Evolutionary conservation across 2,113 vertebrate genomes (phyloP), one percentile per base, ranked within the genome.

Genomic region (Macrotus californicus): DNA sequence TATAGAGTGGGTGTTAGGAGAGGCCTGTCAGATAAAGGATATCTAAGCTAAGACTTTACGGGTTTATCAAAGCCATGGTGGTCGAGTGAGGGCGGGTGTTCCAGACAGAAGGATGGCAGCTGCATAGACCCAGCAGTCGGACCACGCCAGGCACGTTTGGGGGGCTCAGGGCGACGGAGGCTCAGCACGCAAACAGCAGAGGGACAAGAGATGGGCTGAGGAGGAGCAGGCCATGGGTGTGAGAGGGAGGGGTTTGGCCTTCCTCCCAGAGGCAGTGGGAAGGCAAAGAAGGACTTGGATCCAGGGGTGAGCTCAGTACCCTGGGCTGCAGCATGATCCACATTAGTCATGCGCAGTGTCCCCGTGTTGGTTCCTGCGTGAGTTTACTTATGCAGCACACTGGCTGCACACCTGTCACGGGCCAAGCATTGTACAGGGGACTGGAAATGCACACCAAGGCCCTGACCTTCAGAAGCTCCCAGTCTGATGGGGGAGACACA

Each of bases 261-360:
- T 66, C 22, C 19, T 24, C 56, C 21, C 69, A 8, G 39, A 29
- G 52, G 24, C 54, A 29, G 31, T 0, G 7, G 22, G 67, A 34
- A 85, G 84, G 52, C n/a, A 0, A 26, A 18, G 61, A 21, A 43
- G 19, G 43, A 46, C 31, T 34, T 24, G 50, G 66, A 3, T 7
- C 11, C 0, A 0, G 13, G 14, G 0, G 43, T n/a, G 73, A 10
- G 84, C 1, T 14, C 29, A 2, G 13, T 7, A 4, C 24, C 0
- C 48, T 5, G 56, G 76, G 56, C 43, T 39, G 4, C 18, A 11
- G 36, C 16, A 1, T 0, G 0, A 3, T 19, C 10, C 11, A 0
- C n/a, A 1, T 0, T 22, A 19, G 6, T 14, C 29, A 31, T 1
- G 0, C 5, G 41, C 7, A 9, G 31, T 0, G 7, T 24, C 4